Evolutionary conservation across 2,113 vertebrate species (phyloP), one percentile per base, ranked within the genome.

Genomic region (Lethenteron camtschaticum): DNA sequence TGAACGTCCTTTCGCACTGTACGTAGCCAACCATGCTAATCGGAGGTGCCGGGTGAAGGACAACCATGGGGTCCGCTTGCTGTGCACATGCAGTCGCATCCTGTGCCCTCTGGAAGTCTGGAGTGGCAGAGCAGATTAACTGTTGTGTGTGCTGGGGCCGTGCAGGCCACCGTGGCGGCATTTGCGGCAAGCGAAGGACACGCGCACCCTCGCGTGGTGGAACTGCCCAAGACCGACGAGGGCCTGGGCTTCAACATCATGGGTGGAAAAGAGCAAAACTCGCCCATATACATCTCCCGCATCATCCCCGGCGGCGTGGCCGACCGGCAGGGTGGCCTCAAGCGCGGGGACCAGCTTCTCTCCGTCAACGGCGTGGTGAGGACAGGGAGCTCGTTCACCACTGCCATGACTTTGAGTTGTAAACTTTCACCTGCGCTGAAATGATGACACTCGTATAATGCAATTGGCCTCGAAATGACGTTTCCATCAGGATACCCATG

Each of bases 191-290:
- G 92, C 0, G 92, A 99, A 82, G 94, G 94, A 75, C 94, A 99
- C 80, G 96, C 94, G 55, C 92, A 97, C 78, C 94, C 92, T 0
- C 82, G 92, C 69, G 92, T 99, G 73, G 91, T 99, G 41, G 94
- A 97, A 77, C 83, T 97, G 57, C 94, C 94, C 68, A 99, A 99
- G 81, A 99, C 90, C 2, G 94, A 99, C 70, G 94, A 99, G 79
- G 94, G 94, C n/a, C 82, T 99, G 75, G 94, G 94, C 75, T 99
- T 99, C 79, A 99, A 99, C 16, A 90, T 99, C 73, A 99, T 97
- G 94, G 94, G 92, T 68, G 92, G 94, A 75, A 97, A 96, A 75
- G 92, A 99, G 73, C 94, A 99, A 76, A 99, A 99, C 78, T 99
- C 94, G 2, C 94, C 94, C 12, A 99, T 99, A 76, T 99, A 99